Conservation (phyloP, 1,140 invertebrate genomes). For the Dendroctonus valens region DNA sequence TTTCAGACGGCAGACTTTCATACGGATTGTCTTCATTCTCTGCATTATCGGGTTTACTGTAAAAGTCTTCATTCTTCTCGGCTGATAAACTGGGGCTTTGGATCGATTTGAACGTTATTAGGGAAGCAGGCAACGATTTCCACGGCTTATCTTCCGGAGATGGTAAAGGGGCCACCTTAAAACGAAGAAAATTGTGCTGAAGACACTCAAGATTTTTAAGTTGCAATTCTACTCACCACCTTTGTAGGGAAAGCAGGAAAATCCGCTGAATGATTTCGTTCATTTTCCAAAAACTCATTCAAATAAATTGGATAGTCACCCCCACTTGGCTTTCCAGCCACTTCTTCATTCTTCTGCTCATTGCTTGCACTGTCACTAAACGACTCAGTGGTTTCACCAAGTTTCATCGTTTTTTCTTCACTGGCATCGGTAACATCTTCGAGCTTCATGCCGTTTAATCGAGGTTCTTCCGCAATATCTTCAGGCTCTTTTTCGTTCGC, state of each 20-base stretch:
- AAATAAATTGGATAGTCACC: not conserved
- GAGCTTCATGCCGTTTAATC: no score
- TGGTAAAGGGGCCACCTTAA: slow-evolving; percentile 42
- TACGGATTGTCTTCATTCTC: no score
- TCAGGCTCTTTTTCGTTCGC: slow-evolving; percentile 7
- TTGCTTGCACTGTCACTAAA: not conserved
- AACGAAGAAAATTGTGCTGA: not conserved
- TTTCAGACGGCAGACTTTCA: no score
- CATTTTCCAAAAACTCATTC: slow-evolving; percentile 15
- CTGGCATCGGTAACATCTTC: no score
- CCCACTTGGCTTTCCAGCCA: not conserved
- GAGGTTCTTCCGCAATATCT: no score
- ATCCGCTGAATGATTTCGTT: slow-evolving; percentile 18
- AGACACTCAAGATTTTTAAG: no score
- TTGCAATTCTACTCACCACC: slow-evolving; percentile 1
- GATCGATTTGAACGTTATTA: slow-evolving; percentile 36
- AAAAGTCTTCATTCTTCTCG: no score
- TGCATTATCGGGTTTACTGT: no score
- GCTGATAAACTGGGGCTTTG: slow-evolving; percentile 1
- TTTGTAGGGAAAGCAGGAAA: slow-evolving; percentile 1
- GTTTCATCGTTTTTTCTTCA: slow-evolving; percentile 7
- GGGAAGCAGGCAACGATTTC: slow-evolving; percentile 46
- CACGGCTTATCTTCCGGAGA: slow-evolving; percentile 49
- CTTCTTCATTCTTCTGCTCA: not conserved
- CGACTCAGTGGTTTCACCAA: not conserved